phyloP scores from a whole-genome alignment of 2,113 vertebrate genomes.

The Oncorhynchus tshawytscha region DNA sequence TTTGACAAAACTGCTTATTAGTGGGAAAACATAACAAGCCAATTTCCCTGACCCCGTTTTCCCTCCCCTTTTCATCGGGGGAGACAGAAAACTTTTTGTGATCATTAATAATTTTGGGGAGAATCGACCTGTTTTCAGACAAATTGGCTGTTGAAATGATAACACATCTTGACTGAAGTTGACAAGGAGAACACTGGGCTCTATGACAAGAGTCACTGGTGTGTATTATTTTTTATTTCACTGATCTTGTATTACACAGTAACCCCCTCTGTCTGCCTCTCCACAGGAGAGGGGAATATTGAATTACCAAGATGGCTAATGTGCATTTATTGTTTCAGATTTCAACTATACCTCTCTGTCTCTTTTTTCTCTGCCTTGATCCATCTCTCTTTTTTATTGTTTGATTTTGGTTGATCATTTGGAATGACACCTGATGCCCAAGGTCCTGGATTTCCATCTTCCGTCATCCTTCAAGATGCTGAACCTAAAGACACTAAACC shows the following conservation, averaged over 20 bases:
- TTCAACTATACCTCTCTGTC: no score
- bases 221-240: background rate
- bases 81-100: background rate
- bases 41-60: background rate
- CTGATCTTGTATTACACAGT: background rate
- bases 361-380: background rate
- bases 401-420: conserved; percentile 10
- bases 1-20: conserved; percentile 61
- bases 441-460: conserved; percentile 8
- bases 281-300: no score
- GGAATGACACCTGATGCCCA: conserved; percentile 30
- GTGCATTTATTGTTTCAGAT: no score
- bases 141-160: background rate
- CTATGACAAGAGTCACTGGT: conserved; percentile 17
- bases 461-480: conserved; percentile 37
- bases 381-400: conserved; percentile 2
- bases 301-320: no score
- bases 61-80: conserved; percentile 3
- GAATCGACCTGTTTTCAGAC: background rate
- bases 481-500: conserved; percentile 24
- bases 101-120: background rate
- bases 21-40: conserved; percentile 35
- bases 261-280: no score
- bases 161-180: conserved; percentile 1
- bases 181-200: background rate